Evolutionary conservation across 2,113 vertebrate genomes (phyloP).

Genomic region (Phocoena phocoena): DNA sequence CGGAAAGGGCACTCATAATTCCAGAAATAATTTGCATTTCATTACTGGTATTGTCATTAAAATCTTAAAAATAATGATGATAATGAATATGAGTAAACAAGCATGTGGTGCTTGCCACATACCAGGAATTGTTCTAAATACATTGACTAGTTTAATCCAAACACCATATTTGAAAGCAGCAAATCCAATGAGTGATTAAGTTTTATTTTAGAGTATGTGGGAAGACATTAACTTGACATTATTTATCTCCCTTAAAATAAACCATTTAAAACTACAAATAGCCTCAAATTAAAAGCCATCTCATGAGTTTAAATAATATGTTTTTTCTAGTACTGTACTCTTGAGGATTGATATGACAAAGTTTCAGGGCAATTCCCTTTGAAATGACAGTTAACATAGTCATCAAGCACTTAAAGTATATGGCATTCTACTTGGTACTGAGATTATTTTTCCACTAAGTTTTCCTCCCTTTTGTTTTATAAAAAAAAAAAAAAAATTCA

Average conservation of each 20-base stretch:
- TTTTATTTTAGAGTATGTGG: conserved; percentile 58
- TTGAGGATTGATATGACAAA: conserved; percentile 53
- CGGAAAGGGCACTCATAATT: not conserved
- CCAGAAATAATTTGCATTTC: not conserved
- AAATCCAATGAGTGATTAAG: conserved; percentile 32
- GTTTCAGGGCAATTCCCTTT: conserved; percentile 58
- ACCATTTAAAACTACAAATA: conserved; percentile 53
- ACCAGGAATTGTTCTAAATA: not conserved
- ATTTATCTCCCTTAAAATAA: conserved; percentile 56
- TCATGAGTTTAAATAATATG: conserved; percentile 58
- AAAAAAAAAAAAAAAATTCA: not conserved
- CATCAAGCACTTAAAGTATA: conserved; percentile 30
- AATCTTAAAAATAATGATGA: not conserved
- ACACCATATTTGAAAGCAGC: not conserved
- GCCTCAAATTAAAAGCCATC: conserved; percentile 64
- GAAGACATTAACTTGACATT: conserved; percentile 52
- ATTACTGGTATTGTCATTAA: conserved; percentile 16
- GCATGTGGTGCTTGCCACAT: not conserved
- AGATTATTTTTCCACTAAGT: conserved; percentile 4
- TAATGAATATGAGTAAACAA: not conserved
- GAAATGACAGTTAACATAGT: conserved; percentile 62
- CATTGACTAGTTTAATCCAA: conserved; percentile 35
- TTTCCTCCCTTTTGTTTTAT: not conserved
- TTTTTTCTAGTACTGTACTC: conserved; percentile 31
- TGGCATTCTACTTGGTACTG: not conserved